A percentile compares a stretch with the other conserved stretches of the same genome.
Conservation (phyloP, 2,797 vertebrate genomes). For the Bradypodion ventrale region DNA sequence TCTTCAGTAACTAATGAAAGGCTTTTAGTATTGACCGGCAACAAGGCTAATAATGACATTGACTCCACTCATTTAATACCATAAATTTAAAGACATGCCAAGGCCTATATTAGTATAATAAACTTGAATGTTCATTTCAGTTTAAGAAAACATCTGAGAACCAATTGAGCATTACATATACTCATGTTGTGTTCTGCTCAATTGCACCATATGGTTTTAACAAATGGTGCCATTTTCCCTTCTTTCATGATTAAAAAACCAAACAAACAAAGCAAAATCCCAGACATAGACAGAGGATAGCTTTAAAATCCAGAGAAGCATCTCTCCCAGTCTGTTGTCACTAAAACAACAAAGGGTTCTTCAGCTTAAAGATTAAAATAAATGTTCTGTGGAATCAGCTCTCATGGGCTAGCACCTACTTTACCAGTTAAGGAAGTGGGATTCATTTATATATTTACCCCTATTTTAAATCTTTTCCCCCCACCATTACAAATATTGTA, state of each 20-base stretch:
- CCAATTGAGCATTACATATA: constrained; percentile 44
- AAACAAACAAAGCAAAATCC: background rate
- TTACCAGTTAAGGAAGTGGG: too few relatives aligned
- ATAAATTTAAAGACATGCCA: constrained; percentile 69
- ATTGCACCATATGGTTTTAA: constrained; percentile 47
- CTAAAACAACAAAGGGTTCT: background rate
- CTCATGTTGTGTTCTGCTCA: constrained; percentile 48
- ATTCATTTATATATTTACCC: too few relatives aligned
- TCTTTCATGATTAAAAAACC: background rate
- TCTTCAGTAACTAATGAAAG: constrained; percentile 73
- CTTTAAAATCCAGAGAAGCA: too few relatives aligned
- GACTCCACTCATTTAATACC: constrained; percentile 68
- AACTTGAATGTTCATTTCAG: constrained; percentile 67
- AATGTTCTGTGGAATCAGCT: background rate
- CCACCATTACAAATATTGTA: too few relatives aligned
- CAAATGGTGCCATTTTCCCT: constrained; percentile 26
- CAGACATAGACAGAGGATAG: too few relatives aligned
- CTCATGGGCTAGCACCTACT: background rate
- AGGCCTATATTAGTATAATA: constrained; percentile 66
- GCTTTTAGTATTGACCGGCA: constrained; percentile 71
- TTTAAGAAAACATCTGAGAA: constrained; percentile 62
- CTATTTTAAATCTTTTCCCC: too few relatives aligned
- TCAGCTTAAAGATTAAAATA: background rate
- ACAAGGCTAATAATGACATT: constrained; percentile 67
- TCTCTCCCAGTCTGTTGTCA: background rate